phyloP scores from a whole-genome alignment of 92 coral and sea anemone genomes.

The Plumapathes pennacea region DNA sequence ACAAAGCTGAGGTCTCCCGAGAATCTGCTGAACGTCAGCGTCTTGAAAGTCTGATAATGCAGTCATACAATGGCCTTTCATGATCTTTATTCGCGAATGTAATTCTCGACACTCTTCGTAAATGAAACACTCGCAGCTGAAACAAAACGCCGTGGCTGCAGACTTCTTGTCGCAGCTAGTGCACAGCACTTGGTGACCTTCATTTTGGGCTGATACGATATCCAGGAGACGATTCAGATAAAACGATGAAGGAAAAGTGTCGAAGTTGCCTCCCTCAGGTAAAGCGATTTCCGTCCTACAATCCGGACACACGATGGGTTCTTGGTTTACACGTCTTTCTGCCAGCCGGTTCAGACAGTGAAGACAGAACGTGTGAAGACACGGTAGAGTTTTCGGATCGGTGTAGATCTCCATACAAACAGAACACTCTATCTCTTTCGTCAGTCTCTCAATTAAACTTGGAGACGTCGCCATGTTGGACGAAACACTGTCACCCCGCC shows the following conservation, averaged over 20 bases:
- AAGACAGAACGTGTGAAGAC: slow-evolving; percentile 61
- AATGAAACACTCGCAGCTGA: slow-evolving; percentile 54
- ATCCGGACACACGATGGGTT: slow-evolving; percentile 34
- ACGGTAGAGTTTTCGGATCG: slow-evolving; percentile 52
- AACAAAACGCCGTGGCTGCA: slow-evolving; percentile 44
- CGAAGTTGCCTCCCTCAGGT: slow-evolving; percentile 17
- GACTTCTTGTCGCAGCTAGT: slow-evolving; percentile 44
- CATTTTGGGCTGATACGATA: slow-evolving; percentile 35
- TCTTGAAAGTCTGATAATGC: slow-evolving; percentile 34
- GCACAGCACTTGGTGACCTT: slow-evolving; percentile 32
- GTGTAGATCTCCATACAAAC: slow-evolving; percentile 39
- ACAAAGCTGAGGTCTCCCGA: slow-evolving; percentile 46
- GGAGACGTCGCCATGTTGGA: no score
- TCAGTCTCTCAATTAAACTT: slow-evolving; percentile 16
- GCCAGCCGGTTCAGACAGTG: slow-evolving; percentile 44
- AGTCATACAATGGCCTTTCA: slow-evolving; percentile 38
- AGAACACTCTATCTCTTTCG: slow-evolving; percentile 44
- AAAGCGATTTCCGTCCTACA: slow-evolving; percentile 31
- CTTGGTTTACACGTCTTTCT: slow-evolving; percentile 7
- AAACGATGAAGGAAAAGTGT: slow-evolving; percentile 50
- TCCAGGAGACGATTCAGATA: slow-evolving; percentile 52
- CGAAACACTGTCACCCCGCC: no score
- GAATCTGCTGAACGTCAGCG: slow-evolving; percentile 42
- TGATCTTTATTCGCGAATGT: slow-evolving; percentile 42
- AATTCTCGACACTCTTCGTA: slow-evolving; percentile 47